Evolutionary conservation across 2,113 vertebrate species (phyloP).

Genomic region (Catharus minimus): DNA sequence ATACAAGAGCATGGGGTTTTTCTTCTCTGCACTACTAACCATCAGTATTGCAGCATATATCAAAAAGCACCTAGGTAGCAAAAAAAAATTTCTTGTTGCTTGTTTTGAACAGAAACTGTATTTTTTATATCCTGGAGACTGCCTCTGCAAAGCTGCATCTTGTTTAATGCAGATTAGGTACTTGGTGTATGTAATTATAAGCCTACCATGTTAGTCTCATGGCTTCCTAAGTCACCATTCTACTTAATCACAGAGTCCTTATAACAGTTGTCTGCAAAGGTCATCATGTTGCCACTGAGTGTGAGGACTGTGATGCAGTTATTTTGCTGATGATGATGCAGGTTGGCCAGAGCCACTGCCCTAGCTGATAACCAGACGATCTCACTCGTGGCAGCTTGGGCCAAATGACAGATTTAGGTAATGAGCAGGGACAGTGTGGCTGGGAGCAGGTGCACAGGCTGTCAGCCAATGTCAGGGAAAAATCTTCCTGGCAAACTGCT

Average conservation of each 20-base stretch:
- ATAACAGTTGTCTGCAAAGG: neutral
- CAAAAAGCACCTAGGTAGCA: neutral
- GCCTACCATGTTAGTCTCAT: rapidly evolving
- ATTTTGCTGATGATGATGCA: neutral
- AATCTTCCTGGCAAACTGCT: neutral
- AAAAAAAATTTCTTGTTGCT: neutral
- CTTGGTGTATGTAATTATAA: neutral
- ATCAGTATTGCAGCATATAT: neutral
- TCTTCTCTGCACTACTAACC: neutral
- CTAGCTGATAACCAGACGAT: neutral
- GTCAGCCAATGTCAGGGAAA: neutral
- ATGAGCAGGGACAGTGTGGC: neutral
- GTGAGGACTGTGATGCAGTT: neutral
- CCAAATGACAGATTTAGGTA: neutral
- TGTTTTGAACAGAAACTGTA: neutral
- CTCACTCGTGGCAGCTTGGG: neutral
- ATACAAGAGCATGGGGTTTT: neutral
- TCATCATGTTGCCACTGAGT: neutral
- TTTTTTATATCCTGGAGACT: neutral
- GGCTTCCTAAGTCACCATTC: neutral
- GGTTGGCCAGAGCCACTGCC: neutral
- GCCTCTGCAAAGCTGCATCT: neutral
- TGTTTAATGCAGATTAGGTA: neutral
- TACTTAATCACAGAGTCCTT: neutral
- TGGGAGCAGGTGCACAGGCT: neutral